These are phyloP conservation scores for Lynx canadensis DNA, from an alignment of 2,113 vertebrate species.

Conservation along the genomic window DNA sequence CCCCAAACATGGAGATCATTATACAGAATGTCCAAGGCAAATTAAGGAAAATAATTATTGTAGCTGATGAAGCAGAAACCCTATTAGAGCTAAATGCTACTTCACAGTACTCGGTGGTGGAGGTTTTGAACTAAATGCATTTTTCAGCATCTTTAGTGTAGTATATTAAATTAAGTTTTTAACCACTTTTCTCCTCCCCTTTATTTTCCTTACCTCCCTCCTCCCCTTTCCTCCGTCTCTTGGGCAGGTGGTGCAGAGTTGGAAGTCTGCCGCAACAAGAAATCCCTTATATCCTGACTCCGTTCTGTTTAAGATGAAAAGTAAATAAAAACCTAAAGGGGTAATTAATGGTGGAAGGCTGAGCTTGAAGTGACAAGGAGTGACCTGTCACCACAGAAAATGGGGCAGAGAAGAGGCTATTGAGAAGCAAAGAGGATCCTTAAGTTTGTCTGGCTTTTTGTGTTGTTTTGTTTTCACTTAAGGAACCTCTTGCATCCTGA, in stretches of 20 bases:
- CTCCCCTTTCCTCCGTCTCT: background rate
- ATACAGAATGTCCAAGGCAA: slow-evolving; percentile 82
- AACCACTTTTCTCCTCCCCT: slow-evolving; percentile 81
- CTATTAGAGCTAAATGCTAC: slow-evolving; percentile 84
- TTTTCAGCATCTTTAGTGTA: slow-evolving; percentile 84
- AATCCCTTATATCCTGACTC: background rate
- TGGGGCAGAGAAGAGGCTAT: background rate
- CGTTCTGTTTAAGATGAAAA: slow-evolving; percentile 32
- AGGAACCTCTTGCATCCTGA: background rate
- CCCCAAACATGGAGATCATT: slow-evolving; percentile 76
- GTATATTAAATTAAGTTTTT: slow-evolving; percentile 87
- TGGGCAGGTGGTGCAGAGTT: background rate
- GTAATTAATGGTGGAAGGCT: background rate
- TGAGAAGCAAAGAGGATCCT: background rate
- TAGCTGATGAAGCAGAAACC: slow-evolving; percentile 86
- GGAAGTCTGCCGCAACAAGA: background rate
- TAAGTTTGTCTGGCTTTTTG: background rate
- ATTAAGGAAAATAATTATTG: slow-evolving; percentile 88
- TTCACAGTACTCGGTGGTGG: slow-evolving; percentile 74
- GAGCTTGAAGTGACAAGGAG: background rate
- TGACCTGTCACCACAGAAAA: background rate
- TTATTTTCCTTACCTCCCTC: slow-evolving; percentile 12
- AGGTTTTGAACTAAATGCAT: slow-evolving; percentile 81
- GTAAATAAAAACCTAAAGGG: slow-evolving; percentile 39
- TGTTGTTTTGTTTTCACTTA: background rate